Evolutionary conservation across 2,797 vertebrate genomes (phyloP).

Genomic region (Tarsius wallacei): DNA sequence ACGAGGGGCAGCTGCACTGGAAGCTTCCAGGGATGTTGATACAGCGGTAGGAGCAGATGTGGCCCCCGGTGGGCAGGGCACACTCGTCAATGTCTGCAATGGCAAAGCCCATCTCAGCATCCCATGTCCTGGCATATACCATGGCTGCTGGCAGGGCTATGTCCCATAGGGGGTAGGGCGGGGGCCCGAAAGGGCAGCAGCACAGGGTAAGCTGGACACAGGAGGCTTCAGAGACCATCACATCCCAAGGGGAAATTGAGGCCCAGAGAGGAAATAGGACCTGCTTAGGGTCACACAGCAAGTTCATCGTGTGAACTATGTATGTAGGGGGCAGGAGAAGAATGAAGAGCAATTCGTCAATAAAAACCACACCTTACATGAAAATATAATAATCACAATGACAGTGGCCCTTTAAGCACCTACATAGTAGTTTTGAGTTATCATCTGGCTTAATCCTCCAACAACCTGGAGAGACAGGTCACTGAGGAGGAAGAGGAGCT

Average conservation of each 20-base stretch:
- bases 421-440: accelerated
- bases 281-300: background rate
- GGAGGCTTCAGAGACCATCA: background rate
- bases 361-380: background rate
- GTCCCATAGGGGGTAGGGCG: background rate
- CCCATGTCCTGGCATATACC: accelerated
- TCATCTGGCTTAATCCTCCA: background rate
- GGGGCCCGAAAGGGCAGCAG: background rate
- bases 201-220: background rate
- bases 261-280: background rate
- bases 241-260: background rate
- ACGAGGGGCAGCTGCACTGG: conserved; percentile 96
- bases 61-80: conserved; percentile 97
- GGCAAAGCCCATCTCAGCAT: background rate
- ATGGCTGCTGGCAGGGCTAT: accelerated
- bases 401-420: background rate
- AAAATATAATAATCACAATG: accelerated
- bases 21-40: conserved; percentile 97
- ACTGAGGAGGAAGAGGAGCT: background rate
- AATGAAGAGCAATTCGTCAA: accelerated
- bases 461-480: accelerated
- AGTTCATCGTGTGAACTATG: accelerated
- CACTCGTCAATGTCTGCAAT: conserved; percentile 98
- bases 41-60: conserved; percentile 98
- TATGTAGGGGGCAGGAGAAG: accelerated